These are phyloP conservation scores for Carassius carassius DNA, from an alignment of 2,113 vertebrate species.

Conservation along the genomic window DNA sequence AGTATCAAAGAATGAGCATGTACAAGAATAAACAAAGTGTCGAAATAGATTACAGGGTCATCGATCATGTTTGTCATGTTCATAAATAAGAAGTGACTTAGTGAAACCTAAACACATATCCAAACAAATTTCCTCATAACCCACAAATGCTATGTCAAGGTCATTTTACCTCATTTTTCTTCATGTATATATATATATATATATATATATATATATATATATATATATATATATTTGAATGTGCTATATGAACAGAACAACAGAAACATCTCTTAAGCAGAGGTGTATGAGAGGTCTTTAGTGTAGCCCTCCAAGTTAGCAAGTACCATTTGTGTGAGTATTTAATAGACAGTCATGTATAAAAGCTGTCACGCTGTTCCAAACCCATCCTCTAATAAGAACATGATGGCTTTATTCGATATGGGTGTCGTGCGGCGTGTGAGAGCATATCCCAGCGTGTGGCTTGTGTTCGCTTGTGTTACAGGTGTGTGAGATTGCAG, in stretches of 20 bases:
- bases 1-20: background rate
- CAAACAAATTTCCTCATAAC: slow-evolving; percentile 24
- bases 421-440: slow-evolving; percentile 68
- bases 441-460: slow-evolving; percentile 72
- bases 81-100: background rate
- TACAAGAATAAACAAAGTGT: background rate
- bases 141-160: slow-evolving; percentile 41
- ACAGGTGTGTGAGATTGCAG: slow-evolving; percentile 67
- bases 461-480: slow-evolving; percentile 70
- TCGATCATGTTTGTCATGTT: background rate
- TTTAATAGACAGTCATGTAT: slow-evolving; percentile 59
- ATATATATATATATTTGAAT: slow-evolving; percentile 17
- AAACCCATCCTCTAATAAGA: slow-evolving; percentile 67
- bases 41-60: slow-evolving; percentile 26
- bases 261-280: background rate
- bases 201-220: too few species aligned
- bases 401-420: slow-evolving; percentile 73
- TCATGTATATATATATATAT: too few species aligned
- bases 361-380: slow-evolving; percentile 59
- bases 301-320: slow-evolving; percentile 8
- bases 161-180: slow-evolving; percentile 26
- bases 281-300: background rate
- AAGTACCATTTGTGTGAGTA: slow-evolving; percentile 25
- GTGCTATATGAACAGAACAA: background rate
- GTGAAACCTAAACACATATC: background rate